A percentile compares a stretch with the other conserved stretches of the same genome.
Evolutionary conservation across 2,113 vertebrate species (phyloP).

Genomic region (Xiphorhynchus elegans): DNA sequence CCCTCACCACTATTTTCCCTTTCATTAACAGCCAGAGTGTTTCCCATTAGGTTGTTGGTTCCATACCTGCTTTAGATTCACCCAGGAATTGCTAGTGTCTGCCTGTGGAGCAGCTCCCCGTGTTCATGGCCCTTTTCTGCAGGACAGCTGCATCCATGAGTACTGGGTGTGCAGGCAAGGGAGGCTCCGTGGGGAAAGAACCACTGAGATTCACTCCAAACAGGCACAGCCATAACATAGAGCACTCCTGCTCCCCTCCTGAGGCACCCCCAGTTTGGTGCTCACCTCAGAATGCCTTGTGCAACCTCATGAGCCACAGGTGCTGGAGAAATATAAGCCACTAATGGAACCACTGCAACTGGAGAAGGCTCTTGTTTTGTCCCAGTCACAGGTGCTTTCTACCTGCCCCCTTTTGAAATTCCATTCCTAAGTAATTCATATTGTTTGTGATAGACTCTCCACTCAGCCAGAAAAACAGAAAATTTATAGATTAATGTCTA

Average conservation of each 20-base stretch:
- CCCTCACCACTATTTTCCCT: not conserved
- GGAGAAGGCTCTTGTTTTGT: not conserved
- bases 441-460: not conserved
- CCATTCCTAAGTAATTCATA: not conserved
- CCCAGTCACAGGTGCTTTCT: not conserved
- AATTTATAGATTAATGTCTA: not conserved
- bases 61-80: not conserved
- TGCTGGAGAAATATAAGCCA: not conserved
- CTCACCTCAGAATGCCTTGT: not conserved
- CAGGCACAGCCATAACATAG: accelerated
- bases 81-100: not conserved
- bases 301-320: not conserved
- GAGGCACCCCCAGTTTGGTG: not conserved
- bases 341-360: not conserved
- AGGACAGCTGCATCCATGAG: not conserved
- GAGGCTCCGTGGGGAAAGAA: not conserved
- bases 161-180: not conserved
- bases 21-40: not conserved
- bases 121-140: not conserved
- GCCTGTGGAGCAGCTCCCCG: not conserved
- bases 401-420: not conserved
- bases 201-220: not conserved
- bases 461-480: not conserved
- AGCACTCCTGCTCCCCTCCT: not conserved
- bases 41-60: not conserved